phyloP scores from a whole-genome alignment of 2,113 vertebrate species.

The Microtus pennsylvanicus region DNA sequence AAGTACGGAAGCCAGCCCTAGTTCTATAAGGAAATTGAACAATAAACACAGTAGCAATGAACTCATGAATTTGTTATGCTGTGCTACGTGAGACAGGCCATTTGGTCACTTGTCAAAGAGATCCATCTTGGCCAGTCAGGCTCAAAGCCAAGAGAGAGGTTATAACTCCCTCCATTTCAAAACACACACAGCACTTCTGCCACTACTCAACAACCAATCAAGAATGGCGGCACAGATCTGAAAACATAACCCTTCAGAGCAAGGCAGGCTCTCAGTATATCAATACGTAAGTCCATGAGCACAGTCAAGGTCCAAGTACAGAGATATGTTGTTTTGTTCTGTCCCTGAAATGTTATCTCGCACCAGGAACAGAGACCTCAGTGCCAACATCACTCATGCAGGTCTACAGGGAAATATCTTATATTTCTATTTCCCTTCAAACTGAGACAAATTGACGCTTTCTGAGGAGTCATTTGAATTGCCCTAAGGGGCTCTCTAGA shows the following conservation, averaged over 20 bases:
- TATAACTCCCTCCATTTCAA: background rate
- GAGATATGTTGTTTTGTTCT: background rate
- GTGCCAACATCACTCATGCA: background rate
- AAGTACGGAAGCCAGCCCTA: background rate
- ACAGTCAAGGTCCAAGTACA: background rate
- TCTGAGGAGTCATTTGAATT: constrained; percentile 18
- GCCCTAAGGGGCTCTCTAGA: background rate
- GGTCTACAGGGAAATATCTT: background rate
- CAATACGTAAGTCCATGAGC: background rate
- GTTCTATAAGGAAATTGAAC: background rate
- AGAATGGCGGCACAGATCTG: background rate
- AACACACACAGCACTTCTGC: background rate
- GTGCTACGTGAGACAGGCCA: background rate
- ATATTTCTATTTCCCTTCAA: constrained; percentile 39
- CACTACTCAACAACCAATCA: background rate
- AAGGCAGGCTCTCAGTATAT: background rate
- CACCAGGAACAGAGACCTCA: background rate
- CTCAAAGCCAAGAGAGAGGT: background rate
- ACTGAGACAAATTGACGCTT: constrained; percentile 28
- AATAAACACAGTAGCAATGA: background rate
- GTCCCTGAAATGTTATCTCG: background rate
- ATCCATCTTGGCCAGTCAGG: background rate
- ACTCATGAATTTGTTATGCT: background rate
- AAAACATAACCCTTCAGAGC: background rate
- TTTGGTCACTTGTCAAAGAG: background rate